phyloP scores from a whole-genome alignment of 2,888 invertebrate species.

The Sesamia inferens region DNA sequence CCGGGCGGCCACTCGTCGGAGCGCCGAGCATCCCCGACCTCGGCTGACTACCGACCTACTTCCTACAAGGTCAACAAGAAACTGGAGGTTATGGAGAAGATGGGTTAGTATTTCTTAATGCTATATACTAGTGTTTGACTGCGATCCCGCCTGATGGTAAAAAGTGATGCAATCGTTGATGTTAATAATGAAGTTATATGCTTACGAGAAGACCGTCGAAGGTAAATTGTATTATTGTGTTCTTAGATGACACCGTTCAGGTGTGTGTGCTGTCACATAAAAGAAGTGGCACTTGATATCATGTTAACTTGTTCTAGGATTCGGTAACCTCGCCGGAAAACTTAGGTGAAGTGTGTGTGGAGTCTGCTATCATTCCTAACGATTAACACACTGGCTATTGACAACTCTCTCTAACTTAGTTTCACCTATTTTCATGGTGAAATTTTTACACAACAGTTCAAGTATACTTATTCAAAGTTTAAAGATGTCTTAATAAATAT shows the following conservation, averaged over 20 bases:
- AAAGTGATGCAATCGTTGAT: too few relatives aligned
- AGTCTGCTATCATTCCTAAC: too few relatives aligned
- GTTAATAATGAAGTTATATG: too few relatives aligned
- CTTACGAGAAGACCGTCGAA: too few relatives aligned
- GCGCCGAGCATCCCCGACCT: slow-evolving; percentile 75
- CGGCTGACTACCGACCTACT: slow-evolving; percentile 82
- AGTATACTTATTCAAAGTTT: neutral
- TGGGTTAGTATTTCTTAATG: slow-evolving; percentile 74
- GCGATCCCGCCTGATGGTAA: too few relatives aligned
- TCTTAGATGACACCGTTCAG: neutral
- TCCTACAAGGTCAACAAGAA: slow-evolving; percentile 88
- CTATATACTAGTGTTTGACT: too few relatives aligned
- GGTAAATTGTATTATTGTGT: neutral
- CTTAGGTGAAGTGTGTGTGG: too few relatives aligned
- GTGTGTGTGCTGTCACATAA: neutral
- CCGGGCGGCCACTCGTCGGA: slow-evolving; percentile 69
- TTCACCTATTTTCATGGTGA: neutral
- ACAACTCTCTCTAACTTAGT: too few relatives aligned
- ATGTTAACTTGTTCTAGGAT: neutral
- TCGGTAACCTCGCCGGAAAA: too few relatives aligned
- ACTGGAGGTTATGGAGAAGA: slow-evolving; percentile 88
- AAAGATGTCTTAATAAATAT: neutral
- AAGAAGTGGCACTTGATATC: neutral
- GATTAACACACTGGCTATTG: too few relatives aligned
- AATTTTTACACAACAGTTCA: neutral